Percentiles rank a stretch among this genome's conserved stretches.
Evolutionary conservation across 2,797 vertebrate genomes (phyloP).

Genomic region (Sarcoramphus papa): DNA sequence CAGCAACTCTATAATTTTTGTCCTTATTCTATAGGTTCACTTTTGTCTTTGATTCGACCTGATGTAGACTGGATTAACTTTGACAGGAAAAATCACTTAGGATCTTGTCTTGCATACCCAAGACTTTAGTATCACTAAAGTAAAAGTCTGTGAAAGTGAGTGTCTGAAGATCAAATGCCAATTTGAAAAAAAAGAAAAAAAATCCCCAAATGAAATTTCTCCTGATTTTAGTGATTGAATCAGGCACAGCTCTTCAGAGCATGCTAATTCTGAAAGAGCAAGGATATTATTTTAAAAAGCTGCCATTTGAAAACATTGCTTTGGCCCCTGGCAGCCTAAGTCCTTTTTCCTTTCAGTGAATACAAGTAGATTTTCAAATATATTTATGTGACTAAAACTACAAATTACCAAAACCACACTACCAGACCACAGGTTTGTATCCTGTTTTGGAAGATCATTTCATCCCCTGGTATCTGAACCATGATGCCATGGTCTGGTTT

Average conservation of each 20-base stretch:
- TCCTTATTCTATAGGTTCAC: neutral
- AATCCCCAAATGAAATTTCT: neutral
- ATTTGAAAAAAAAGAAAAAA: neutral
- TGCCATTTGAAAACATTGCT: neutral
- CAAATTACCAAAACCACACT: neutral
- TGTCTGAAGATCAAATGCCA: neutral
- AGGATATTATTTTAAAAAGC: neutral
- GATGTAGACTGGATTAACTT: neutral
- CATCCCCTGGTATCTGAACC: neutral
- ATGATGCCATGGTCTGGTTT: neutral
- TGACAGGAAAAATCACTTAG: neutral
- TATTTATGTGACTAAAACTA: neutral
- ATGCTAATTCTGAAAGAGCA: neutral
- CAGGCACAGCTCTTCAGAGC: neutral
- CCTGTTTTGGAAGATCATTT: neutral
- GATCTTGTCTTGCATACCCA: neutral
- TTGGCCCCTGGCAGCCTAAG: neutral
- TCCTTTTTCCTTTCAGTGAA: neutral
- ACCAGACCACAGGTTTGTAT: neutral
- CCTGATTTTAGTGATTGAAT: neutral
- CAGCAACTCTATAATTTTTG: neutral
- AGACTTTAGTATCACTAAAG: neutral
- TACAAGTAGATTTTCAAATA: neutral
- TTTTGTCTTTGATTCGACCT: neutral
- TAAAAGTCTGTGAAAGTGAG: neutral